Evolutionary conservation across 2,797 vertebrate genomes (phyloP).

Genomic region (Tinamus major): DNA sequence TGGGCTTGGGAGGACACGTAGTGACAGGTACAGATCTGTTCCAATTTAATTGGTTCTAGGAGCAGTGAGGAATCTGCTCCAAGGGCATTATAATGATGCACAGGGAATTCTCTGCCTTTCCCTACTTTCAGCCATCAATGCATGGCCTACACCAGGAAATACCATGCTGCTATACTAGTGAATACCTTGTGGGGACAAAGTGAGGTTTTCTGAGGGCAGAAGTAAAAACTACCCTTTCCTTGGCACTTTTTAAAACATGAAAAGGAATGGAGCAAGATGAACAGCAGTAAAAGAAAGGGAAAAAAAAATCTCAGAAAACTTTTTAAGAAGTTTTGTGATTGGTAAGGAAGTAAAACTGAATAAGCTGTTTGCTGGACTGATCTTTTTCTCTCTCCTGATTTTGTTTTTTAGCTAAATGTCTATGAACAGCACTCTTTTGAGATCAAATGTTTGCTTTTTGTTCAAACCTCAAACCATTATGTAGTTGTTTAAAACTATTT

Average conservation of each 20-base stretch:
- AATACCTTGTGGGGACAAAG: not conserved
- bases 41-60: not conserved
- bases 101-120: not conserved
- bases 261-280: not conserved
- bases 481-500: conserved; percentile 54
- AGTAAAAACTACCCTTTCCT: not conserved
- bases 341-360: not conserved
- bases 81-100: not conserved
- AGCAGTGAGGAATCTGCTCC: not conserved
- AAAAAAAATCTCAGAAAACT: not conserved
- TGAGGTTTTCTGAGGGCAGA: not conserved
- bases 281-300: not conserved
- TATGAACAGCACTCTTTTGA: not conserved
- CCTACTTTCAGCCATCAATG: accelerated
- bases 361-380: not conserved
- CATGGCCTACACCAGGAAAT: not conserved
- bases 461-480: conserved; percentile 45
- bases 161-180: not conserved
- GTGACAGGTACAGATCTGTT: not conserved
- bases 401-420: not conserved
- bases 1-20: not conserved
- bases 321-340: not conserved
- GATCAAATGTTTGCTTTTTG: conserved; percentile 18
- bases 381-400: not conserved
- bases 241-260: not conserved